Evolutionary conservation across 2,113 vertebrate species (phyloP).

Genomic region (Procavia capensis): DNA sequence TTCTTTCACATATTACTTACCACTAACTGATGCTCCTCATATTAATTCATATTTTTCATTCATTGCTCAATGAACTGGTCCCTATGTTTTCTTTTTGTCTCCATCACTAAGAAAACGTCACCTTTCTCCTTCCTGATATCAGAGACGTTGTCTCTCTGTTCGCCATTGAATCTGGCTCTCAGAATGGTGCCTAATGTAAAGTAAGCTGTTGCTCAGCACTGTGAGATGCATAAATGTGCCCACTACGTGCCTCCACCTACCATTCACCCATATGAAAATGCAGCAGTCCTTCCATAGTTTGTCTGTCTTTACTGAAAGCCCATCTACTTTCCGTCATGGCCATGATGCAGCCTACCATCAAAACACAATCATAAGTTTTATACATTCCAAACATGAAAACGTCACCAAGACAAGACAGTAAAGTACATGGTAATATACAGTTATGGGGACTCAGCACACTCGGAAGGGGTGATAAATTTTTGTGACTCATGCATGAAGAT

Average conservation of each 20-base stretch:
- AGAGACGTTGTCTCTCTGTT: fast-evolving
- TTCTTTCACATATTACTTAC: neutral
- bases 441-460: neutral
- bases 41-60: neutral
- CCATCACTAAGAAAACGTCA: neutral
- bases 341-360: neutral
- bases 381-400: neutral
- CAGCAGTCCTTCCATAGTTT: neutral
- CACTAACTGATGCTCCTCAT: neutral
- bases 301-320: neutral
- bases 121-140: neutral
- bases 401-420: neutral
- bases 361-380: neutral
- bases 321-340: neutral
- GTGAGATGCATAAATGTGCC: no score
- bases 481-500: slow-evolving; percentile 34
- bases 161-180: neutral
- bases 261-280: neutral
- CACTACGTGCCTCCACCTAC: neutral
- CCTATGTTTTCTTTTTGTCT: neutral
- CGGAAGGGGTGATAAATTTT: slow-evolving; percentile 39
- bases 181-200: no score
- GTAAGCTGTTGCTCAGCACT: neutral
- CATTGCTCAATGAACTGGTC: neutral
- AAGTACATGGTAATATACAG: slow-evolving; percentile 2